Evolutionary conservation across 2,888 invertebrate species (phyloP), one percentile per base, ranked within the genome.

Genomic region (Ametastegia equiseti): DNA sequence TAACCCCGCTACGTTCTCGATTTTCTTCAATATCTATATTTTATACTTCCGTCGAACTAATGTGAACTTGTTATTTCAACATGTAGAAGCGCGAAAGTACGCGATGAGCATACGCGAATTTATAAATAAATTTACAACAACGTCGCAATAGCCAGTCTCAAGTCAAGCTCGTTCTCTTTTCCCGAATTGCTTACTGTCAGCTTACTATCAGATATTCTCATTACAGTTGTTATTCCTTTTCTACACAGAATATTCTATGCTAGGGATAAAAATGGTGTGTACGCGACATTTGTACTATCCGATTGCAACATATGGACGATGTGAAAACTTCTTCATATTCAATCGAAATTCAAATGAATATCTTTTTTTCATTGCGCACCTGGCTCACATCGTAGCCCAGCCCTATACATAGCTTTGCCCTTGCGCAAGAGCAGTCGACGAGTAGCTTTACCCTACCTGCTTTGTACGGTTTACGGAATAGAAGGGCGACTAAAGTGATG

Each of bases 361-460:
- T 39, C 39, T 63, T 63, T 63, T 15, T 23, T 19, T 36, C 65
- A 39, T 36, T 65, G 36, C 65, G 65, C 36, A 65, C 36, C 65
- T 65, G n/a, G 39, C 27, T 27, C 5, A 27, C 42, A 45, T 71
- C 45, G 30, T 23, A n/a, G 30, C 19, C 42, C 27, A 71, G 27
- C 42, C 71, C 45, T 71, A 47, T 30, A 47, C 15, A 47, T 71
- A 19, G 39, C 71, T 27, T 71, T 71, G 42, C 42, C 39, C 60
- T 60, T 78, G 78, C 78, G 78, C 78, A 78, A 60, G 78, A 36
- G 57, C 75, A 75, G 75, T 75, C 30, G 33, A 7, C 36, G 54
- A 54, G 23, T 30, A 78, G 42, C 6, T 63, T 63, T 30, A 45
- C 71, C 27, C 54, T 54, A n/a, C 78, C 63, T 78, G 30, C 78